These are phyloP conservation scores for Hassar affinis DNA, from an alignment of 2,113 vertebrate genomes.

Conservation along the genomic window DNA sequence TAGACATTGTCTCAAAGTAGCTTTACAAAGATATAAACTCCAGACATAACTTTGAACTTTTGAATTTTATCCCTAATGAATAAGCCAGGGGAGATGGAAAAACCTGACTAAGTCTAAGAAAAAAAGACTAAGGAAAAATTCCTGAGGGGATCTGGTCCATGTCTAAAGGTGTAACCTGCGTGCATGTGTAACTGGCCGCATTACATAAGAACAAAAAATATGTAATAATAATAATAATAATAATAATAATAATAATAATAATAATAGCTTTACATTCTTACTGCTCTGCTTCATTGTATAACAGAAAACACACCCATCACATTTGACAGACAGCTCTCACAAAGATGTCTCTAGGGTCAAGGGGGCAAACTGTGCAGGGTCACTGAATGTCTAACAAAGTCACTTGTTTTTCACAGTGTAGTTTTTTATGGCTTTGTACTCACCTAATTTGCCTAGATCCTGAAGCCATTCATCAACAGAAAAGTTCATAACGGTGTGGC, in stretches of 20 bases:
- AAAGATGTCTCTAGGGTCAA: slow-evolving; percentile 17
- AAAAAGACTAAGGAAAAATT: too few species aligned
- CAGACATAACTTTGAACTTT: too few species aligned
- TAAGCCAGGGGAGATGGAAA: too few species aligned
- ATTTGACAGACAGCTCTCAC: slow-evolving; percentile 32
- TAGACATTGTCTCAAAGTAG: too few species aligned
- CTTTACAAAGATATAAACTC: too few species aligned
- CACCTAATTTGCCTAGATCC: slow-evolving; percentile 46
- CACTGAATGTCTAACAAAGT: slow-evolving; percentile 44
- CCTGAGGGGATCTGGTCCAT: too few species aligned
- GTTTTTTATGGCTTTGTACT: slow-evolving; percentile 35
- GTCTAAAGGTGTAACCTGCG: background rate
- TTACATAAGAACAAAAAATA: background rate
- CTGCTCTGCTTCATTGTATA: background rate
- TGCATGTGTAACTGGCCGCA: background rate
- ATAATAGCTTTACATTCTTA: background rate
- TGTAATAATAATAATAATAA: background rate
- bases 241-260: background rate
- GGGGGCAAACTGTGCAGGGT: slow-evolving; percentile 29
- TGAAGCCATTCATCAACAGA: slow-evolving; percentile 41
- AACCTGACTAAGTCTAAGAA: too few species aligned
- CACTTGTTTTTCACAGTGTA: slow-evolving; percentile 33
- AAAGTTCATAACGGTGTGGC: slow-evolving; percentile 25
- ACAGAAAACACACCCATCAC: background rate
- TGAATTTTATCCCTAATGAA: too few species aligned